These are phyloP conservation scores for Cygnus olor DNA, from an alignment of 2,797 vertebrate genomes.

Conservation along the genomic window DNA sequence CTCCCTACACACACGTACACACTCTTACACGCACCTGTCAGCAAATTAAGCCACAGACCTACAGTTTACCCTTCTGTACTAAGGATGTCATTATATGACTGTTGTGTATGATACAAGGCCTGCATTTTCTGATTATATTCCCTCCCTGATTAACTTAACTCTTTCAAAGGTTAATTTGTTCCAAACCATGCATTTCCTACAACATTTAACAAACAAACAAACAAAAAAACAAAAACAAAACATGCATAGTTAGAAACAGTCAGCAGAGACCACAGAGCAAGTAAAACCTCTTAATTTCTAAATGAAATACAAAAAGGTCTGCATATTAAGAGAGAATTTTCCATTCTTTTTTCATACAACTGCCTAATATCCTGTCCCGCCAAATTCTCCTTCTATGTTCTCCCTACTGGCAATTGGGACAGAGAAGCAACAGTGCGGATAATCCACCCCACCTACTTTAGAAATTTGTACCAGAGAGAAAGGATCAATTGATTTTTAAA, in stretches of 20 bases:
- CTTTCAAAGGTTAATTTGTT: neutral
- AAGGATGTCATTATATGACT: neutral
- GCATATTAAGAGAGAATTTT: neutral
- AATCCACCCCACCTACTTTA: neutral
- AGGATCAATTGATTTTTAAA: slow-evolving; percentile 1
- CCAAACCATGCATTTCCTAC: neutral
- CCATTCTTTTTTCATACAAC: neutral
- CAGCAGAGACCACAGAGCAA: neutral
- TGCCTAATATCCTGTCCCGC: neutral
- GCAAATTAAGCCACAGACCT: neutral
- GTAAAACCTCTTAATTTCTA: neutral
- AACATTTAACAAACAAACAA: neutral
- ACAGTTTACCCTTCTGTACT: neutral
- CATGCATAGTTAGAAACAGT: neutral
- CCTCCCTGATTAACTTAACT: neutral
- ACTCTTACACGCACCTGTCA: neutral
- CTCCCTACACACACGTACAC: neutral
- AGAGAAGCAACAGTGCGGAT: neutral
- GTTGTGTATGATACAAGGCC: neutral
- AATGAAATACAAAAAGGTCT: neutral
- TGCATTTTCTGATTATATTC: neutral
- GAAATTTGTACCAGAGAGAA: neutral
- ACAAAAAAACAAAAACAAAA: neutral
- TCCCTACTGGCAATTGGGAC: neutral
- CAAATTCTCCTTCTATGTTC: neutral